Evolutionary conservation across 2,797 vertebrate genomes (phyloP).

Genomic region (Chloroceryle inda): DNA sequence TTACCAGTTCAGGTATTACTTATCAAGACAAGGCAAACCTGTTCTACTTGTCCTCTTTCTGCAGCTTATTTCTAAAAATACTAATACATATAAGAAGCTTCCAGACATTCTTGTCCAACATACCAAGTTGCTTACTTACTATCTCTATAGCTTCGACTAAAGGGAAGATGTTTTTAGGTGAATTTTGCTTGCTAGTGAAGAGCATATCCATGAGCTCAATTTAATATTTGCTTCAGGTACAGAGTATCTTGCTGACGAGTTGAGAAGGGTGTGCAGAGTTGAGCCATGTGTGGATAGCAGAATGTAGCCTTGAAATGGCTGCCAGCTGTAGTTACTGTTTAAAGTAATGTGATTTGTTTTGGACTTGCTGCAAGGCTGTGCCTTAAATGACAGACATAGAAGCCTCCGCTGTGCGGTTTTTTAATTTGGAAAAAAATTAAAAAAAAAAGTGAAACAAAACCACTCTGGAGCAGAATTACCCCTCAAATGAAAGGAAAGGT

Average conservation of each 20-base stretch:
- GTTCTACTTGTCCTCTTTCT: background rate
- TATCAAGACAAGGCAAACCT: background rate
- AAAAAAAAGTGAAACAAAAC: background rate
- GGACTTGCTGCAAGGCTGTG: background rate
- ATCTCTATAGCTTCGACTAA: background rate
- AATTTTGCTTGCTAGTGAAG: background rate
- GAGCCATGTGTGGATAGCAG: background rate
- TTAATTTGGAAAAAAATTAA: background rate
- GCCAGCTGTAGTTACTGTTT: background rate
- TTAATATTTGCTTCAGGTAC: background rate
- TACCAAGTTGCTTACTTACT: background rate
- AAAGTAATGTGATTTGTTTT: background rate
- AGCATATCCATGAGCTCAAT: accelerated
- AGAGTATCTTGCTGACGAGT: background rate
- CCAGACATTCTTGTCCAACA: background rate
- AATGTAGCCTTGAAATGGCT: background rate
- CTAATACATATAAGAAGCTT: background rate
- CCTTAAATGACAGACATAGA: background rate
- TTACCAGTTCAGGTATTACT: background rate
- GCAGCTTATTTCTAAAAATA: background rate
- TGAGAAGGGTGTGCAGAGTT: background rate
- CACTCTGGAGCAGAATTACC: background rate
- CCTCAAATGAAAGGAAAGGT: background rate
- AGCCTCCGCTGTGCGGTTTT: background rate
- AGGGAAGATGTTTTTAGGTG: background rate